Base-by-base conservation (phyloP, 2,113 vertebrate species). In the Geococcyx californianus region DNA sequence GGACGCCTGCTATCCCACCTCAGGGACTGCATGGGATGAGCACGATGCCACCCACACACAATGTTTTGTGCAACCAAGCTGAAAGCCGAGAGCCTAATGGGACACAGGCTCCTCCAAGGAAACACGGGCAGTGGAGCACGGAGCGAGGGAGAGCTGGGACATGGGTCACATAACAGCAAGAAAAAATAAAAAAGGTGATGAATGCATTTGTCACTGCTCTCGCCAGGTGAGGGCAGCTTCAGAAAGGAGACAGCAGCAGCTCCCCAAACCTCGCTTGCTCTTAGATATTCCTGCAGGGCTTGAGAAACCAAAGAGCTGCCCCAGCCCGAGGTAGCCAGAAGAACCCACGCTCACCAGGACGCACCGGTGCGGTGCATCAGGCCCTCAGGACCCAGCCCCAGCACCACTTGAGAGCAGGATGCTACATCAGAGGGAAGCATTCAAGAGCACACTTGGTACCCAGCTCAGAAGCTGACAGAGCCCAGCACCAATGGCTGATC, bases 341-440 rank as follows among this genome's bases (percentile, higher is more conserved):
- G 49, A 31, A 74, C 16, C 16, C 0, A 0, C 1, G 2, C 8
- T 29, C 8, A 0, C 17, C 6, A 1, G 44, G 23, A 55, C 77
- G 19, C 70, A 16, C 16, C 66, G 11, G 17, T 13, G 0, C 6
- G 1, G 11, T 7, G 12, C 9, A 4, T 11, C 1, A 6, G 47
- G 6, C 14, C 7, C 62, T 10, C 40, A 24, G 42, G 52, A 60
- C 10, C 60, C 56, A 28, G 69, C 5, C 47, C 44, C 7, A 1
- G 67, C 70, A 66, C 45, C 54, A 16, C n/a, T 69, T 20, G 9
- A 28, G 62, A 72, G 54, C 49, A 13, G 58, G 81, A 64, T 64
- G 66, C 36, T 69, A 44, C 60, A 89, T 73, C 45, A 79, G 64
- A 89, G 42, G 10, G 3, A 54, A 59, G 59, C 5, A 0, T 70